Evolutionary conservation across 2,113 vertebrate species (phyloP).

Genomic region (Corythaixoides concolor): DNA sequence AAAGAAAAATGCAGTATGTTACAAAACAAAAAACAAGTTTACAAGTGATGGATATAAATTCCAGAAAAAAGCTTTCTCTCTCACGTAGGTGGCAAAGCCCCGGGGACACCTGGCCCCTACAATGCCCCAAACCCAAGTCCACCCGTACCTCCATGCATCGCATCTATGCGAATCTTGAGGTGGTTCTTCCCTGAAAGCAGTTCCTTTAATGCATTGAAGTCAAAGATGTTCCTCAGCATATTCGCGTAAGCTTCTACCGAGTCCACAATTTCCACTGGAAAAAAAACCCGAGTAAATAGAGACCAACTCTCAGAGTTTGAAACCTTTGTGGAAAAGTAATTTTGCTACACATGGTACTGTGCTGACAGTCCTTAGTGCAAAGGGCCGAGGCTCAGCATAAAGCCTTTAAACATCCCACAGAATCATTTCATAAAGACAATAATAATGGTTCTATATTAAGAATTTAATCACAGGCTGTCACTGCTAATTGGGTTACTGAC

Average conservation of each 20-base stretch:
- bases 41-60: background rate
- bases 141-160: slow-evolving; percentile 94
- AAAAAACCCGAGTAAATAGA: background rate
- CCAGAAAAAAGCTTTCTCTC: background rate
- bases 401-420: background rate
- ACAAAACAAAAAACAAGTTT: background rate
- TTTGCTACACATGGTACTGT: background rate
- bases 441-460: background rate
- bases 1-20: background rate
- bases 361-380: background rate
- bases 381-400: background rate
- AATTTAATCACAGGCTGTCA: background rate
- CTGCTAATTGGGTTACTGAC: background rate
- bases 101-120: rapidly evolving
- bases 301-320: background rate
- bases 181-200: slow-evolving; percentile 89
- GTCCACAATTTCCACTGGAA: slow-evolving; percentile 95
- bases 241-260: slow-evolving; percentile 91
- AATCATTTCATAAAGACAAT: background rate
- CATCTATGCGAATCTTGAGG: slow-evolving; percentile 92
- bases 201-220: slow-evolving; percentile 90
- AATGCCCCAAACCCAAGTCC: background rate
- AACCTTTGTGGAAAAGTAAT: rapidly evolving
- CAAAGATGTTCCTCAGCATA: slow-evolving; percentile 95
- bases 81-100: background rate